These are phyloP conservation scores for Drosophila nasuta DNA, from an alignment of 1,140 invertebrate genomes.

Conservation along the genomic window DNA sequence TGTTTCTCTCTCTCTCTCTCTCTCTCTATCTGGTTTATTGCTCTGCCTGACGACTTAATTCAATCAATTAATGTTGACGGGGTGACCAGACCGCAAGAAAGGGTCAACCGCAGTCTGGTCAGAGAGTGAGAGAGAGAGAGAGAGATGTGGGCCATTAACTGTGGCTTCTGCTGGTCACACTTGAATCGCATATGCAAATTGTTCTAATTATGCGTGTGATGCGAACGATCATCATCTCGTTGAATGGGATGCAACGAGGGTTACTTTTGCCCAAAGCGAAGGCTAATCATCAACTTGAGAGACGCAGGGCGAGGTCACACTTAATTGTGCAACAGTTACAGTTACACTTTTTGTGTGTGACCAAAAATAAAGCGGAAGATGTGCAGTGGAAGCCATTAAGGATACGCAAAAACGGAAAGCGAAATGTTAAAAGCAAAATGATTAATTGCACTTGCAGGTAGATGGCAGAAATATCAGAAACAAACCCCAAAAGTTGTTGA, in stretches of 20 bases:
- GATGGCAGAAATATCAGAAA: constrained; percentile 4
- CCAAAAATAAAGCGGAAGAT: constrained; percentile 29
- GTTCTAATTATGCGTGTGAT: constrained; percentile 46
- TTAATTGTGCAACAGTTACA: constrained; percentile 45
- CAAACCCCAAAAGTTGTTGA: constrained; percentile 7
- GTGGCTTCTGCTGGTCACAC: constrained; percentile 6
- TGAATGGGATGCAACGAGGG: constrained; percentile 1
- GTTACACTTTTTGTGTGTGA: too few species aligned
- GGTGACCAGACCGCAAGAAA: constrained; percentile 16
- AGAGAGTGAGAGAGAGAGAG: background rate
- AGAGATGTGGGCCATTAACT: constrained; percentile 8
- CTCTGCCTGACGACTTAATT: background rate
- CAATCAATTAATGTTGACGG: constrained; percentile 17
- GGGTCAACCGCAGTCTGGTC: constrained; percentile 31
- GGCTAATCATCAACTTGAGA: constrained; percentile 51
- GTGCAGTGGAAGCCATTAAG: background rate
- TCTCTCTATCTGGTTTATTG: background rate
- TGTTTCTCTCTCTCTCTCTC: background rate
- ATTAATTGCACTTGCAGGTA: constrained; percentile 72
- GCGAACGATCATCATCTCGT: constrained; percentile 10
- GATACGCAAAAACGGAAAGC: background rate
- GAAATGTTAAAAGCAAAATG: constrained; percentile 59
- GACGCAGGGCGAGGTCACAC: constrained; percentile 31
- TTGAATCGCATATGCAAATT: constrained; percentile 59
- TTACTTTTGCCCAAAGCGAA: background rate